phyloP scores from a whole-genome alignment of 1,140 invertebrate species.

The Lethrus apterus region DNA sequence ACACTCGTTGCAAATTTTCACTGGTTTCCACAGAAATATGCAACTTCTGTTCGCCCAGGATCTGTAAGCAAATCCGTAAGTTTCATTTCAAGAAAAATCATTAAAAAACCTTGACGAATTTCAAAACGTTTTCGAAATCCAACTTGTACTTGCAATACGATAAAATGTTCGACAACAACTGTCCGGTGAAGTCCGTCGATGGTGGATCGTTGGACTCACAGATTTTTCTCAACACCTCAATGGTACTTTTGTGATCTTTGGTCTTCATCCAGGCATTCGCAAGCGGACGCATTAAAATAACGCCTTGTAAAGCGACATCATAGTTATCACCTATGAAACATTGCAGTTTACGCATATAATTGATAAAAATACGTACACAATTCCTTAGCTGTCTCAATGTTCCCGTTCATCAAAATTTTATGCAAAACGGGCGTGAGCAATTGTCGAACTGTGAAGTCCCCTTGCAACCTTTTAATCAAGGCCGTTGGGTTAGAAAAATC shows the following conservation, averaged over 20 bases:
- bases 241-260: constrained; percentile 25
- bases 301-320: constrained; percentile 27
- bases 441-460: constrained; percentile 37
- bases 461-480: constrained; percentile 44
- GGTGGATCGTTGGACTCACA: constrained; percentile 20
- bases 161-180: constrained; percentile 21
- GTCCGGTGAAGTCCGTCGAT: constrained; percentile 26
- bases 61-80: constrained; percentile 31
- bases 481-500: constrained; percentile 42
- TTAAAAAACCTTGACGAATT: constrained; percentile 26
- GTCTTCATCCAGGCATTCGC: constrained; percentile 21
- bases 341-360: constrained; percentile 12
- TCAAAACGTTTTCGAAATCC: constrained; percentile 22
- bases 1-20: constrained; percentile 33
- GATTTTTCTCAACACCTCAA: constrained; percentile 31
- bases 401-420: constrained; percentile 42
- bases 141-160: constrained; percentile 20
- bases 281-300: constrained; percentile 30
- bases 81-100: constrained; percentile 14
- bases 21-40: constrained; percentile 41
- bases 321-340: constrained; percentile 20
- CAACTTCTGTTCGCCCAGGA: constrained; percentile 32
- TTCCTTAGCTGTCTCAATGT: constrained; percentile 41
- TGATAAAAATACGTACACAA: constrained; percentile 39
- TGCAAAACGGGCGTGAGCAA: constrained; percentile 45